A percentile compares a stretch with the other conserved stretches of the same genome.
Conservation (phyloP, 2,797 vertebrate species). For the Anabacerthia variegaticeps region DNA sequence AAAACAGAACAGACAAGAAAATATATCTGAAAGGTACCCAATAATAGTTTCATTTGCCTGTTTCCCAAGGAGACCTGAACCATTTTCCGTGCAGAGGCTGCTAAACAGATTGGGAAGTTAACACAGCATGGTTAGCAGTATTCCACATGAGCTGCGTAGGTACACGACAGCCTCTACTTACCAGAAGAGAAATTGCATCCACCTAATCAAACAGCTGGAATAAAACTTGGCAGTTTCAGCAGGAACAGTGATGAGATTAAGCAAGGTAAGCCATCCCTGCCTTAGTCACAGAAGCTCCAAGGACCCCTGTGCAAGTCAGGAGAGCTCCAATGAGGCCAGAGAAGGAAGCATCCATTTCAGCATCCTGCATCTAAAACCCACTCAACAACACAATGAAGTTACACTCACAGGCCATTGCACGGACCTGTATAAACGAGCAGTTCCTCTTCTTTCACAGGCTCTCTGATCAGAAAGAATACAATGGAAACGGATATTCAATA, state of each 20-base stretch:
- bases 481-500: not conserved
- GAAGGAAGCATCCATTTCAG: not conserved
- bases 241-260: not conserved
- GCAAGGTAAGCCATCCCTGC: not conserved
- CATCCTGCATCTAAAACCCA: not conserved
- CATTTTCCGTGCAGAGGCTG: not conserved
- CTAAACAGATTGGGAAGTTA: not conserved
- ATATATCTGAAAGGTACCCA: not conserved
- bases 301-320: fast-evolving
- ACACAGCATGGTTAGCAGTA: not conserved
- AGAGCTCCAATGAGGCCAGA: not conserved
- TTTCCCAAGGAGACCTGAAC: not conserved
- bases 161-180: not conserved
- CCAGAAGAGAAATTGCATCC: not conserved
- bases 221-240: not conserved
- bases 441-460: not conserved
- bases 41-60: not conserved
- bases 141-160: not conserved
- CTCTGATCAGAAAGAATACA: not conserved
- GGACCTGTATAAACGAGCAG: not conserved
- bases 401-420: not conserved
- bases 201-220: not conserved
- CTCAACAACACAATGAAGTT: not conserved
- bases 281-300: fast-evolving
- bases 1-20: not conserved